phyloP scores from a whole-genome alignment of 1,140 invertebrate species.

The Elysia chlorotica region DNA sequence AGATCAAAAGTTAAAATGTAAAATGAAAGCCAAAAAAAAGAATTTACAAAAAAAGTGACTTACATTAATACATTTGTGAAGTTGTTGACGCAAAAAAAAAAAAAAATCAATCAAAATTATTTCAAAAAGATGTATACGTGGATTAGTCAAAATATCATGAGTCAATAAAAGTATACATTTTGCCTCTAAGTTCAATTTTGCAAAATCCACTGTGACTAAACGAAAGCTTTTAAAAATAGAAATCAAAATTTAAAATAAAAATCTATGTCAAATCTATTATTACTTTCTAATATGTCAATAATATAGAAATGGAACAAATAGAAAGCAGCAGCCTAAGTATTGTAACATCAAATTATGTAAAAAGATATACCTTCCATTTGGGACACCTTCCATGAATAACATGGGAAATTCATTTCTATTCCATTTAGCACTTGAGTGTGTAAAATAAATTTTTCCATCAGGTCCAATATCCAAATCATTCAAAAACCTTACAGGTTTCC shows the following conservation, averaged over 20 bases:
- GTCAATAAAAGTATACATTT: not conserved
- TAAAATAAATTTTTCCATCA: conserved; percentile 82
- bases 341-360: not conserved
- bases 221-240: too few relatives aligned
- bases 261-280: too few relatives aligned
- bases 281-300: too few relatives aligned
- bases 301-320: too few relatives aligned
- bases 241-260: too few relatives aligned
- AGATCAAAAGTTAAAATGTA: not conserved
- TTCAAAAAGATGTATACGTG: not conserved
- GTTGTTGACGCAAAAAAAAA: not conserved
- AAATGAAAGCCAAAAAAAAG: not conserved
- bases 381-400: conserved; percentile 68
- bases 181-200: too few relatives aligned
- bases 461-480: conserved; percentile 70
- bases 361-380: conserved; percentile 71
- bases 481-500: conserved; percentile 41
- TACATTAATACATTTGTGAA: not conserved
- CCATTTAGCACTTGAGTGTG: conserved; percentile 73
- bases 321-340: too few relatives aligned
- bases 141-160: not conserved
- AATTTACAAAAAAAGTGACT: too few relatives aligned
- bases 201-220: too few relatives aligned
- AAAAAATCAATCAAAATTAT: not conserved
- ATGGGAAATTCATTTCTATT: conserved; percentile 69